A percentile compares a stretch with the other conserved stretches of the same genome.
These are phyloP conservation scores for Danio jaintianensis DNA, from an alignment of 2,797 vertebrate species.

Conservation along the genomic window DNA sequence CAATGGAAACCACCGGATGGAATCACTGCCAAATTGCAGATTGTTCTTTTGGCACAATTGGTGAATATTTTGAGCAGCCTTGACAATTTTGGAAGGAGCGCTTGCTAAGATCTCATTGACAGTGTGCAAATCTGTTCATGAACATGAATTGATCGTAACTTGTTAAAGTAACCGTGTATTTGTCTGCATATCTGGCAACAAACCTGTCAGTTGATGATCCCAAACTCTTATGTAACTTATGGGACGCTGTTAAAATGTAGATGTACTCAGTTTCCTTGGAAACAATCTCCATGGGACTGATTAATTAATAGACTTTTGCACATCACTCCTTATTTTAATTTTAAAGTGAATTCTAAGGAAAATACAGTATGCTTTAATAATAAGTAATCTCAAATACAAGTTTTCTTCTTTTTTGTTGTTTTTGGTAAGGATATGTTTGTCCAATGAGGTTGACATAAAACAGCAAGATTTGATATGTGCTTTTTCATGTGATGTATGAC, in stretches of 20 bases:
- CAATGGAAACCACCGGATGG: background rate
- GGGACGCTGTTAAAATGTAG: slow-evolving; percentile 66
- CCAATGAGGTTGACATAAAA: no score
- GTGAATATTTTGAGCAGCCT: no score
- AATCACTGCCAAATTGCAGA: background rate
- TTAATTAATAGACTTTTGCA: slow-evolving; percentile 64
- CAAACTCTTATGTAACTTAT: slow-evolving; percentile 33
- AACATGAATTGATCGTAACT: background rate
- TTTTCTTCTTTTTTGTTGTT: background rate
- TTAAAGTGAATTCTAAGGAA: background rate
- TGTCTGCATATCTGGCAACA: background rate
- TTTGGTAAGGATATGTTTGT: no score
- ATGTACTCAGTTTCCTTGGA: slow-evolving; percentile 71
- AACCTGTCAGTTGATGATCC: background rate
- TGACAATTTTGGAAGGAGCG: rapidly evolving
- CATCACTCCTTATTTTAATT: slow-evolving; percentile 40
- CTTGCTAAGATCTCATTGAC: background rate
- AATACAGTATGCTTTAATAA: background rate
- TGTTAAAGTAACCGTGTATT: background rate
- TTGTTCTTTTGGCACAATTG: background rate
- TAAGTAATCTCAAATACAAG: background rate
- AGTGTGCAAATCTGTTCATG: background rate
- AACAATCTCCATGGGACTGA: slow-evolving; percentile 58
- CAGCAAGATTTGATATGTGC: no score
- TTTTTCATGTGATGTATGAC: no score